Conservation (phyloP, 2,797 vertebrate genomes). For the Trichosurus vulpecula region DNA sequence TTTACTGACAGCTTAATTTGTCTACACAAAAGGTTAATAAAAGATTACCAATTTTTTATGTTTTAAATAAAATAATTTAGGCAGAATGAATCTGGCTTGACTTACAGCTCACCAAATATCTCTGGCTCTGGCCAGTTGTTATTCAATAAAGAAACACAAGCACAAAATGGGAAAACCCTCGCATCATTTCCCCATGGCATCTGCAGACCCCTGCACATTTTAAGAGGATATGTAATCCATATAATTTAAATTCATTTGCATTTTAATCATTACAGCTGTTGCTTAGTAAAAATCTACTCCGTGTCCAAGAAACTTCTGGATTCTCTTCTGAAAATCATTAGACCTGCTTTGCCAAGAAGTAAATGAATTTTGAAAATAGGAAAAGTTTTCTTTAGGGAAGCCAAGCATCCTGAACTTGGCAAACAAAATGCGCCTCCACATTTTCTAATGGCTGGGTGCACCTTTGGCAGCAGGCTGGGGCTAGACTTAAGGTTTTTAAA, state of each 20-base stretch:
- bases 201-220: constrained; percentile 28
- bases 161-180: not conserved
- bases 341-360: constrained; percentile 25
- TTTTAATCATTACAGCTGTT: constrained; percentile 30
- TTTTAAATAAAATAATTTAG: constrained; percentile 40
- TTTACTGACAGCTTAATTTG: constrained; percentile 6
- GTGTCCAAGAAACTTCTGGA: constrained; percentile 28
- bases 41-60: not conserved
- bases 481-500: not conserved
- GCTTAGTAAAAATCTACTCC: not conserved
- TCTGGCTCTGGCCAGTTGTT: not conserved
- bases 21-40: not conserved
- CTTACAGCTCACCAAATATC: not conserved
- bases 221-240: constrained; percentile 33
- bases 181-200: not conserved
- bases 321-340: constrained; percentile 37
- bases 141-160: constrained; percentile 16
- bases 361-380: constrained; percentile 32
- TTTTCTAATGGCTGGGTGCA: not conserved
- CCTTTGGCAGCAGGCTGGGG: not conserved
- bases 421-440: not conserved
- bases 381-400: constrained; percentile 8
- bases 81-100: constrained; percentile 16
- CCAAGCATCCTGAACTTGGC: not conserved
- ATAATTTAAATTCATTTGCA: constrained; percentile 31